Conservation (phyloP, 2,113 vertebrate species). For the Eurystomus gularis region DNA sequence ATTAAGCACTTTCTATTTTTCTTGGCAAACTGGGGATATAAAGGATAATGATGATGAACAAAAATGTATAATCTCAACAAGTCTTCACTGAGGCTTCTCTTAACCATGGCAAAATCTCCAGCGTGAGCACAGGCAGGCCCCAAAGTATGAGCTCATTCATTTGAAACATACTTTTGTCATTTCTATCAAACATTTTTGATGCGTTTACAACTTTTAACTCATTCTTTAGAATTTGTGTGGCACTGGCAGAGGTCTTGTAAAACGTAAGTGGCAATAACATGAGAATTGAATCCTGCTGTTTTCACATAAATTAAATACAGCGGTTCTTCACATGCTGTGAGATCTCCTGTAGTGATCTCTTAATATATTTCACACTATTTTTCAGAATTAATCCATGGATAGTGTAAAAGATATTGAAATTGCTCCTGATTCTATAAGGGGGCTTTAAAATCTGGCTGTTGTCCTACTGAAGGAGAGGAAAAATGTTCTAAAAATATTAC, state of each 20-base stretch:
- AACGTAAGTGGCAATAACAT: not conserved
- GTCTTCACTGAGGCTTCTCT: not conserved
- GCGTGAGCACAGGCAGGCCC: not conserved
- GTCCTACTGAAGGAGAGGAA: not conserved
- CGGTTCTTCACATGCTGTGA: not conserved
- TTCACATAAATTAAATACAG: constrained; percentile 46
- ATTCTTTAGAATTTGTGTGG: constrained; percentile 3
- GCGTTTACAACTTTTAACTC: not conserved
- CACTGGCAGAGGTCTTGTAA: not conserved
- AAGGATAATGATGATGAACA: not conserved
- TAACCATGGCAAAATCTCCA: not conserved
- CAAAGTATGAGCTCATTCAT: not conserved
- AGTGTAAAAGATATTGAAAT: not conserved
- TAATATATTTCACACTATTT: constrained; percentile 26
- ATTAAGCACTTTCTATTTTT: not conserved
- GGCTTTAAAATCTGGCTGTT: not conserved
- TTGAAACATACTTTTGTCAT: not conserved
- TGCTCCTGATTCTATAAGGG: not conserved
- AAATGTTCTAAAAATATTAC: constrained; percentile 5
- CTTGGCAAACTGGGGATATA: not conserved
- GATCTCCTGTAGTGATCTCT: constrained; percentile 26
- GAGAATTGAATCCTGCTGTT: constrained; percentile 42
- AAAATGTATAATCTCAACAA: not conserved
- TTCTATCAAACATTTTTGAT: not conserved
- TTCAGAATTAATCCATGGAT: not conserved